Evolutionary conservation across 2,888 invertebrate species (phyloP).

Genomic region (Schizaphis graminum): DNA sequence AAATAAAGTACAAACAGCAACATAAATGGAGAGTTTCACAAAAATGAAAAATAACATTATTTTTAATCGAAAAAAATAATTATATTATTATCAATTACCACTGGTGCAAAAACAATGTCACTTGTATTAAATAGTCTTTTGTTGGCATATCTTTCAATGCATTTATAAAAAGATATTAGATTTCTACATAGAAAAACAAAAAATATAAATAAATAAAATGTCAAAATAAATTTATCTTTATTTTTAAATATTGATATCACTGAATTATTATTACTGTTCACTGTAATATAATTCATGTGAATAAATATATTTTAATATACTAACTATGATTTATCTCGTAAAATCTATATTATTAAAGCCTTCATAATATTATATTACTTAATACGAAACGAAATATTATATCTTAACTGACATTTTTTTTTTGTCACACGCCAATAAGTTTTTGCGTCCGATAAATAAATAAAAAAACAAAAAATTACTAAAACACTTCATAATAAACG

Average conservation of each 20-base stretch:
- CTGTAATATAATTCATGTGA: neutral
- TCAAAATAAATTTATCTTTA: neutral
- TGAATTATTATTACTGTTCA: neutral
- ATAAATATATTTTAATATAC: neutral
- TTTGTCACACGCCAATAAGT: neutral
- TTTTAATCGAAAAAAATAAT: neutral
- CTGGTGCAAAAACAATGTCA: neutral
- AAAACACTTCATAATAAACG: slow-evolving; percentile 33
- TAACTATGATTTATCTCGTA: neutral
- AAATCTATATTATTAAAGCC: neutral
- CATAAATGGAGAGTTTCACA: neutral
- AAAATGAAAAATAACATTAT: neutral
- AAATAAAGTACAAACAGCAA: neutral
- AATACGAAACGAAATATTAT: neutral
- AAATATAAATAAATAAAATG: neutral
- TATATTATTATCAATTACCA: neutral
- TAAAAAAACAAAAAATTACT: neutral
- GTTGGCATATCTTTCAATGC: neutral
- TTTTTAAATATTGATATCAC: neutral
- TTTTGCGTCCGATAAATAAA: neutral
- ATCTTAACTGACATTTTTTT: neutral
- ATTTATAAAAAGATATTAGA: neutral
- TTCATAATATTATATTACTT: neutral
- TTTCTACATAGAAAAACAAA: neutral
- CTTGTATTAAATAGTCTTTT: neutral